Evolutionary conservation across 2,113 vertebrate species (phyloP).

Genomic region (Xiphorhynchus elegans): DNA sequence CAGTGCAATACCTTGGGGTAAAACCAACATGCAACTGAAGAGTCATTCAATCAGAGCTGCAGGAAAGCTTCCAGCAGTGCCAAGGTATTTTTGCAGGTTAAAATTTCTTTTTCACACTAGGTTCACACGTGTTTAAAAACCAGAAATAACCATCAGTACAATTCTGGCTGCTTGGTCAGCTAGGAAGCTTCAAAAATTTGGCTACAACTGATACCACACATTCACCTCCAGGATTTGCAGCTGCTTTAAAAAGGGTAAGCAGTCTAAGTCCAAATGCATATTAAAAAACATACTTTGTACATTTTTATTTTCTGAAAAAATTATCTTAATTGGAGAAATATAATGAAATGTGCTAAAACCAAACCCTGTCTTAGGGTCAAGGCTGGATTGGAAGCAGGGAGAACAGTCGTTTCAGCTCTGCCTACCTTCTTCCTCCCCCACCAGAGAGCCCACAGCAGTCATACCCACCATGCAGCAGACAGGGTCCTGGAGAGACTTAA

Average conservation of each 20-base stretch:
- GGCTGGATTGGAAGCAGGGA: background rate
- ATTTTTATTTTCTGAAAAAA: background rate
- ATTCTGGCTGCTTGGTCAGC: background rate
- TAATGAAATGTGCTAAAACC: background rate
- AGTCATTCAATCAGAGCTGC: background rate
- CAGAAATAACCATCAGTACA: background rate
- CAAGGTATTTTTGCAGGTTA: background rate
- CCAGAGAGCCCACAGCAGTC: background rate
- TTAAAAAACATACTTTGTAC: background rate
- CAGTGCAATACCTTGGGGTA: background rate
- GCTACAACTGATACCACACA: background rate
- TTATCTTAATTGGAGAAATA: background rate
- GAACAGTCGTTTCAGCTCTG: background rate
- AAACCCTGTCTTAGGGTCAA: background rate
- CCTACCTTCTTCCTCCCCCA: background rate
- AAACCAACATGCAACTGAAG: fast-evolving
- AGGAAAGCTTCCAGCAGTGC: background rate
- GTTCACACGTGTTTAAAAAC: background rate
- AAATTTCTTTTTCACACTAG: background rate
- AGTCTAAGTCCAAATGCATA: fast-evolving
- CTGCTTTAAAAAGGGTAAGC: background rate
- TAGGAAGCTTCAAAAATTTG: background rate
- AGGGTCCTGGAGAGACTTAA: background rate
- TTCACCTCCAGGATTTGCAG: background rate
- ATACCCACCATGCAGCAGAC: background rate